Base-by-base conservation (phyloP, 1,140 invertebrate genomes). In the Neotoxoptera formosana region DNA sequence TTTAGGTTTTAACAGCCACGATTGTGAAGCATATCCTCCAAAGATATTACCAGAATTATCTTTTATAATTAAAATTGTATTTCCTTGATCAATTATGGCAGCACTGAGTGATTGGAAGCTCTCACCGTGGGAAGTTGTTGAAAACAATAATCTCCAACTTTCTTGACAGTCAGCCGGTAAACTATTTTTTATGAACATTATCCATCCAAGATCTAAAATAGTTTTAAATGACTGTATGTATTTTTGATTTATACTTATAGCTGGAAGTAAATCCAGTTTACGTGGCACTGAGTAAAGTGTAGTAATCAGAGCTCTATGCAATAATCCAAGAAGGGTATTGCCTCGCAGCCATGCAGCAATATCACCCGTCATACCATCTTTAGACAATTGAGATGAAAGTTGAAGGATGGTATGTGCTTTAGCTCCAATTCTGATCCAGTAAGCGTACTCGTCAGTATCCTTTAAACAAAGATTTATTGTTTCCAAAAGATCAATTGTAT, bases 11-110 rank as follows among this genome's bases (percentile, higher is more conserved):
- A 97, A 94, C 6, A 95, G 94, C 98, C 98, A 99, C 93, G 96
- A 96, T 56, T 96, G 96, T 1, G 97, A 96, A 1, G 98, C 97
- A 96, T 97, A 99, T 60, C 97, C 98, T 23, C 98, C 98, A 95
- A 99, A 99, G 9, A 98, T 96, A 94, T 98, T 96, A n/a, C 97
- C 97, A 94, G 97, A 96, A 88, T 96, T 96, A 94, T 99, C 98
- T 95, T 97, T 97, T 4, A 98, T 95, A 88, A 98, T 96, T 7
- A 98, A 95, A 2, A 98, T 95, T 8, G 97, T 97, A 0, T 97
- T 96, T 60, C 98, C 98, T 94, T 98, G 97, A 94, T 98, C 96
- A 93, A 96, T 95, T 92, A 98, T 97, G 41, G 94, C 94, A 96
- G 96, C 96, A 53, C 97, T 95, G 95, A 98, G 96, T 6, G 97